Conservation (phyloP, 2,797 vertebrate species). For the Rhodeus uyekii region DNA sequence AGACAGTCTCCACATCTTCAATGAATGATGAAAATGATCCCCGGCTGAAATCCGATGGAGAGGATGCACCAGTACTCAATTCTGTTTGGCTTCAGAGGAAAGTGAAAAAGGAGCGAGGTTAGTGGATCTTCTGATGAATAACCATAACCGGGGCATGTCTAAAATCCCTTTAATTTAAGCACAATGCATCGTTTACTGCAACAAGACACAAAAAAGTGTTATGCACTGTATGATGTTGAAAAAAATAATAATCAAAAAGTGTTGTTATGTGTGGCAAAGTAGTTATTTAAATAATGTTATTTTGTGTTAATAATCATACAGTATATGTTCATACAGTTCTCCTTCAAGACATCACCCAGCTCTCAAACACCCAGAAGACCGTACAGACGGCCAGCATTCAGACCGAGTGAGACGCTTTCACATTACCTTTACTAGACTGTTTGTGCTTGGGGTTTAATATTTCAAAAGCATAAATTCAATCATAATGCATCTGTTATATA, state of each 20-base stretch:
- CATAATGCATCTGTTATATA: neutral
- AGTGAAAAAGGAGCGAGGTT: conserved; percentile 42
- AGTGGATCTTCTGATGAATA: neutral
- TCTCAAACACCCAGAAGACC: conserved; percentile 49
- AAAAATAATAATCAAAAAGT: neutral
- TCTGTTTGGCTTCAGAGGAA: conserved; percentile 28
- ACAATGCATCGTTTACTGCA: neutral
- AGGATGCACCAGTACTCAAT: conserved; percentile 3
- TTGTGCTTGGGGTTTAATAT: neutral
- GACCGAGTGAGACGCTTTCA: conserved; percentile 72
- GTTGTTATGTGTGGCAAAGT: neutral
- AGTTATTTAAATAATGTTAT: neutral
- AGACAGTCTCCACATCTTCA: conserved; percentile 24
- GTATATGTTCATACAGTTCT: conserved; percentile 25
- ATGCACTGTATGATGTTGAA: neutral
- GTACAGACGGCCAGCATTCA: conserved; percentile 63
- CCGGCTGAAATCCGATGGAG: conserved; percentile 7
- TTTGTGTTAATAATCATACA: conserved; percentile 1
- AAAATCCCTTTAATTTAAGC: neutral
- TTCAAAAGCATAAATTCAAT: neutral
- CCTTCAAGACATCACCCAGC: conserved; percentile 39
- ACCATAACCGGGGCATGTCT: neutral
- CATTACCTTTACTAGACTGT: neutral
- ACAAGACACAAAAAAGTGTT: neutral
- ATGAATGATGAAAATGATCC: conserved; percentile 38